Evolutionary conservation across 2,113 vertebrate genomes (phyloP), one percentile per base, ranked within the genome.

Genomic region (Rhinopomastus cyanomelas): DNA sequence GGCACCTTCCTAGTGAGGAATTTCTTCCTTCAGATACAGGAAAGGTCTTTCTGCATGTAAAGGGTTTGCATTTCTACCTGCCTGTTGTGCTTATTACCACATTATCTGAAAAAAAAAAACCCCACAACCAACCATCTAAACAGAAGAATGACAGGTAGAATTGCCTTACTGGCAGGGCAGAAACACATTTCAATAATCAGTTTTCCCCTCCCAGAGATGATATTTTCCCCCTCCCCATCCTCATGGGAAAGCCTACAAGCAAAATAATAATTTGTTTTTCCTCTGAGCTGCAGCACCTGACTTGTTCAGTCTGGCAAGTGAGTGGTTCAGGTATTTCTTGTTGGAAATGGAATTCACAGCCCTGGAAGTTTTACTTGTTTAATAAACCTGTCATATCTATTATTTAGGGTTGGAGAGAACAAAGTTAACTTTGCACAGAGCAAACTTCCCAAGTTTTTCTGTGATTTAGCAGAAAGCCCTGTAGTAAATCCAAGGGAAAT

Each of bases 401-500:
- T 86, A 73, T 77, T 81, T 80, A 96, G 75, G 36, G 39, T 7
- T 76, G 57, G 57, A 92, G 86, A 61, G 67, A 34, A 76, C 30
- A 89, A 95, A 67, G 76, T 32, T 57, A 85, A 87, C 62, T 93
- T 44, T 44, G 21, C 75, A 78, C 44, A 81, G 34, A 85, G 68
- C 52, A 92, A 90, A 78, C 48, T 74, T 82, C 34, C 66, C 29
- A 52, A 79, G 77, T 77, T 52, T 59, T 52, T 59, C 39, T 30
- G 68, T 44, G 61, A 87, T 87, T 87, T 75, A 88, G 80, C 74
- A 93, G 84, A 72, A 66, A 84, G 69, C 66, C 64, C 51, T 60
- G 79, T 61, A 88, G 65, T 92, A 94, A 92, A 90, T 93, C 80
- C 44, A 76, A n/a, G 59, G 34, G n/a, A 79, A 90, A 83, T 92